phyloP scores from a whole-genome alignment of 2,888 invertebrate genomes.

The Acheta domesticus region DNA sequence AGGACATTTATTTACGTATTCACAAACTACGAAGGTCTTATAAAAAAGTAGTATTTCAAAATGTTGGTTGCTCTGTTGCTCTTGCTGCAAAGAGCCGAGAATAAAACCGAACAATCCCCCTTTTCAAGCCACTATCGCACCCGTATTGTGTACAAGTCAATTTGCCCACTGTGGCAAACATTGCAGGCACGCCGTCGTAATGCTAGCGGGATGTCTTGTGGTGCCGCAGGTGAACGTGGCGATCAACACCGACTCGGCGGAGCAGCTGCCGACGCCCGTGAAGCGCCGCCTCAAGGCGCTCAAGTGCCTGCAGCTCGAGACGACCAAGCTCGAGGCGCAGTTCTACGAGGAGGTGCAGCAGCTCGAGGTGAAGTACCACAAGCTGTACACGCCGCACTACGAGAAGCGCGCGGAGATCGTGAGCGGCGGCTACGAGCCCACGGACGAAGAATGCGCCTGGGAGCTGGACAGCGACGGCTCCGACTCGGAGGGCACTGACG shows the following conservation, averaged over 20 bases:
- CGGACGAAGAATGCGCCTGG: neutral
- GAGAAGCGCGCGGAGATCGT: neutral
- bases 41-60: too few species aligned
- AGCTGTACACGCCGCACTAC: slow-evolving; percentile 7
- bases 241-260: neutral
- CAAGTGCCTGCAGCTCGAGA: neutral
- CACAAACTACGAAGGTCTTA: too few species aligned
- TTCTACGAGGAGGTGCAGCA: slow-evolving; percentile 18
- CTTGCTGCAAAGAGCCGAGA: too few species aligned
- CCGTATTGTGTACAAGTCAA: too few species aligned
- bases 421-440: neutral
- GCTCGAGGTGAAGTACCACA: slow-evolving; percentile 18
- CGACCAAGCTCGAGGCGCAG: neutral
- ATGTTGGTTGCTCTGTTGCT: too few species aligned
- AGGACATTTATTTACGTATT: too few species aligned
- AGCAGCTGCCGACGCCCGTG: neutral
- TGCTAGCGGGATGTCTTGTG: too few species aligned
- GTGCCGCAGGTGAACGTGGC: neutral
- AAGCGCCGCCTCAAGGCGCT: neutral
- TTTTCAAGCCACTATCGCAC: too few species aligned
- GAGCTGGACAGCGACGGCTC: neutral
- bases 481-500: neutral
- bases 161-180: too few species aligned
- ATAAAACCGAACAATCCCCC: too few species aligned
- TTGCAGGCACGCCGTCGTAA: too few species aligned